Evolutionary conservation across 37 sponge, comb jelly and placozoan species (phyloP), one percentile per base, ranked within the genome.

Genomic region (Beroe forskalii): DNA sequence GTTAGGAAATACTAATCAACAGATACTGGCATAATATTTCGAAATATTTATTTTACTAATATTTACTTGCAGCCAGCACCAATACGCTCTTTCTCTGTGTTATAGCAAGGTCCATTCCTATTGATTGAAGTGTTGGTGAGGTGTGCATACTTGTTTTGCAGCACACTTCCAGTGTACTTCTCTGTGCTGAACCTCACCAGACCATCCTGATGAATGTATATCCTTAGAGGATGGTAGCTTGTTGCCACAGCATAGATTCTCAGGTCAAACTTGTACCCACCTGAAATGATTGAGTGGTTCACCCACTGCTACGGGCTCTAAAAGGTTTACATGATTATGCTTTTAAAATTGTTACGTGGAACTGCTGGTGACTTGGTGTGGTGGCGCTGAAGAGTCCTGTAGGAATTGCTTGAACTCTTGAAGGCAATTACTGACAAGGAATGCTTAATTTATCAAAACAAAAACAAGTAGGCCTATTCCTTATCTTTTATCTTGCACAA

Each of bases 51-150:
- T 12, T 48, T 48, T 17, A 12, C 12, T 17, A 48, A 48, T 48
- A 69, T 24, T 80, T 80, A 80, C 86, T 80, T 76, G 66, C 91
- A 91, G 24, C 83, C 91, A 40, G 62, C 63, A 23, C 91, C 91
- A 42, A 91, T 35, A 12, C 62, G 37, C 22, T 76, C 83, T 32
- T 76, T 91, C 32, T 60, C 83, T 3, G 32, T 31, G 22, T 35
- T 41, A 40, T 76, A 76, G 42, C 42, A 4, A 9, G 83, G 76
- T 4, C 75, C 80, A 40, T 76, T 42, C 36, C 67, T 39, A 27
- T 91, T 91, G 25, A 91, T 91, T 6, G 91, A 91, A 20, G 91
- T 91, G 48, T 91, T 91, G 62, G 91, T 91, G 22, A 91, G 66
- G 43, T 91, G 91, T 19, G 91, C 62, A 91, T 40, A 76, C 83